Evolutionary conservation across 2,113 vertebrate species (phyloP).

Genomic region (Pluvialis apricaria): DNA sequence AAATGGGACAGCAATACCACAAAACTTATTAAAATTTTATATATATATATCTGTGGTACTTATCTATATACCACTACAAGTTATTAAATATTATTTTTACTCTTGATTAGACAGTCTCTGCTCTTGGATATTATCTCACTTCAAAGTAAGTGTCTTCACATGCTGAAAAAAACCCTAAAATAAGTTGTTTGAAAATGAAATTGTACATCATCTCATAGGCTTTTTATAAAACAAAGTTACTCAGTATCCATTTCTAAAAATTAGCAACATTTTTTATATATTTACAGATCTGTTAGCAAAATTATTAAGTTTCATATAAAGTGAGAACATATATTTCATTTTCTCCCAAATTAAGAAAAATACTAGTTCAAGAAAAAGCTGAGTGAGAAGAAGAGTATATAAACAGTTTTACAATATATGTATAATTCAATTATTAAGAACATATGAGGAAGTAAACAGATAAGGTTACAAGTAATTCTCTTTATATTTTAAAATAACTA

Average conservation of each 20-base stretch:
- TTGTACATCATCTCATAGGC: background rate
- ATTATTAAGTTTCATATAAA: background rate
- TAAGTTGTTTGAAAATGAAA: background rate
- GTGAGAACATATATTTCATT: background rate
- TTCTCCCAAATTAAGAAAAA: background rate
- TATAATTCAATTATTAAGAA: conserved; percentile 2
- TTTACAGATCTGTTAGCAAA: background rate
- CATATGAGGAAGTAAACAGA: background rate
- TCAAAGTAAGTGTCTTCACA: background rate
- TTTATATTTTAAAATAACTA: conserved; percentile 31
- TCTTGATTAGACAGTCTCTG: background rate
- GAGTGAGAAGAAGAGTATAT: background rate
- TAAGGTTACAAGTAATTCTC: background rate
- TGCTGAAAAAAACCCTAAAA: background rate
- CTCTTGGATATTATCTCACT: background rate
- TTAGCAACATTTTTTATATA: background rate
- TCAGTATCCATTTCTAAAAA: background rate
- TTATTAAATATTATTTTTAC: background rate
- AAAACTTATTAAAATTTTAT: background rate
- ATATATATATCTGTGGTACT: no score
- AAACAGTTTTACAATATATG: background rate
- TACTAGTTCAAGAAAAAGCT: background rate
- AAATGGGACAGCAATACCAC: background rate
- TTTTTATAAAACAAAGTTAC: background rate
- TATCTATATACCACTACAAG: background rate